These are phyloP conservation scores for Notodromas monacha DNA, from an alignment of 2,888 invertebrate species.

Conservation along the genomic window DNA sequence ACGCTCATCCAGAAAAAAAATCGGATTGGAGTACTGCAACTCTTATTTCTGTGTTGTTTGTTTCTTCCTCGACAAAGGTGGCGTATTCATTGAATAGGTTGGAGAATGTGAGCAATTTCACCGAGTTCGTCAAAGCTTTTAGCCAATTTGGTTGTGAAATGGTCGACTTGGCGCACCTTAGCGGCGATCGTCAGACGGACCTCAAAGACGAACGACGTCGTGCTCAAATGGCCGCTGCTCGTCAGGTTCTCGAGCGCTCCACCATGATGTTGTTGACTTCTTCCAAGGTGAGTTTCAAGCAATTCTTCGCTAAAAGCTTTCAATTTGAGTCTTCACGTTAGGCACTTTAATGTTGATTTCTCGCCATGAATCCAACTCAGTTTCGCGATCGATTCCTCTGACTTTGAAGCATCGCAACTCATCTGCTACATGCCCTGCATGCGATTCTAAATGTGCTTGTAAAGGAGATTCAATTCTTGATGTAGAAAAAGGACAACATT, in stretches of 20 bases:
- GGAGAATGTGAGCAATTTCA: slow-evolving; percentile 22
- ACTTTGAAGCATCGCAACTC: no score
- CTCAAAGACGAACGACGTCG: slow-evolving; percentile 65
- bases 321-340: no score
- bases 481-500: no score
- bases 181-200: slow-evolving; percentile 48
- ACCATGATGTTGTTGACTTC: slow-evolving; percentile 88
- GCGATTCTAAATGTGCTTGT: no score
- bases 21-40: slow-evolving; percentile 1
- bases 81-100: slow-evolving; percentile 14
- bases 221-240: slow-evolving; percentile 82
- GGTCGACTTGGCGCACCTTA: slow-evolving; percentile 85
- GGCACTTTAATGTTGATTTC: no score
- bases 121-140: slow-evolving; percentile 93
- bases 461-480: no score
- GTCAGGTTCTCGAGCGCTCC: slow-evolving; percentile 73
- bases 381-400: no score
- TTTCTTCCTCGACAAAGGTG: slow-evolving; percentile 9
- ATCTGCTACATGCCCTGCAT: no score
- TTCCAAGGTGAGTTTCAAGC: slow-evolving; percentile 51
- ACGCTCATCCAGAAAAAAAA: background rate
- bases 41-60: background rate
- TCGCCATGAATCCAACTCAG: no score
- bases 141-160: slow-evolving; percentile 93
- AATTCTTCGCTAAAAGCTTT: no score